Percentiles rank a stretch among this genome's conserved stretches.
Conservation (phyloP, 2,888 invertebrate genomes). For the Apodemia zela region DNA sequence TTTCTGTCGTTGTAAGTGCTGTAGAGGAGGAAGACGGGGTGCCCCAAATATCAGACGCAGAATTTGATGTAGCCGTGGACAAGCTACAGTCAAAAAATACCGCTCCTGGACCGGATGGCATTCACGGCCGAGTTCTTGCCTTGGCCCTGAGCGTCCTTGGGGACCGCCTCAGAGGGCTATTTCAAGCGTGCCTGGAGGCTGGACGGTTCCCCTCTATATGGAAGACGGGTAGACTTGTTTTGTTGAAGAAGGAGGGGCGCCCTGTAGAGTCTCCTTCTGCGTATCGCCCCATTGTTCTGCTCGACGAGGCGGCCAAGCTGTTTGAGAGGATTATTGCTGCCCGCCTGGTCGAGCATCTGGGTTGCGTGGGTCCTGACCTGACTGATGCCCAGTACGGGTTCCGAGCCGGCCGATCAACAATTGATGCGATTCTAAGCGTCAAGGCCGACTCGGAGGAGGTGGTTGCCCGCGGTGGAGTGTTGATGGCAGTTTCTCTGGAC, state of each 20-base stretch:
- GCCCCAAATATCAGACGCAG: background rate
- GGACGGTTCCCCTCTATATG: background rate
- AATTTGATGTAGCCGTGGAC: background rate
- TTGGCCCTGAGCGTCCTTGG: background rate
- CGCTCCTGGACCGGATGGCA: constrained; percentile 23
- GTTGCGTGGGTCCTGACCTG: too few species aligned
- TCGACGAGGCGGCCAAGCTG: background rate
- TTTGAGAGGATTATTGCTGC: background rate
- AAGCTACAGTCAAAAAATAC: constrained; percentile 3
- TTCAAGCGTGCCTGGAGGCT: too few species aligned
- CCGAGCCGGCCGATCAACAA: too few species aligned
- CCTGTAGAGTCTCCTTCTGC: background rate
- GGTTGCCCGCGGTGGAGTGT: too few species aligned
- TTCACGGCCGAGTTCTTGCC: constrained; percentile 3
- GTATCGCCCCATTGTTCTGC: background rate
- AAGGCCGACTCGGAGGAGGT: too few species aligned
- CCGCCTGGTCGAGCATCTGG: background rate
- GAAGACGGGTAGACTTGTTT: background rate
- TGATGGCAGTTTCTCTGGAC: too few species aligned
- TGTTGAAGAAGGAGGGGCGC: background rate
- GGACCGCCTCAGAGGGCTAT: too few species aligned
- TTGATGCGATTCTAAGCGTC: too few species aligned
- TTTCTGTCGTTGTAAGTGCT: too few species aligned
- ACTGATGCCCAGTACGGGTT: too few species aligned
- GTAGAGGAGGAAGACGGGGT: too few species aligned